Conservation (phyloP, 2,888 invertebrate species). For the Tenthredo notha region DNA sequence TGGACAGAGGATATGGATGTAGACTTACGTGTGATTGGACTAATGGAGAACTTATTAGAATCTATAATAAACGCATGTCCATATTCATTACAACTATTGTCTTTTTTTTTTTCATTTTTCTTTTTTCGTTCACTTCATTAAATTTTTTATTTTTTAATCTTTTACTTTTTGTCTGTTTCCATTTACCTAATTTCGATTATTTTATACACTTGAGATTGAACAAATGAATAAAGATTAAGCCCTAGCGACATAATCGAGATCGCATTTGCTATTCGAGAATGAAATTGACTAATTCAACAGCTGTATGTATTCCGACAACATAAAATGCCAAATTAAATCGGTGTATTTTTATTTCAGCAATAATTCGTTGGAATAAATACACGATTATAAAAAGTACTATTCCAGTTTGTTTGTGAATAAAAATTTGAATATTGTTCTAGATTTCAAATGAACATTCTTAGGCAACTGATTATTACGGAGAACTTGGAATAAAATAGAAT, state of each 20-base stretch:
- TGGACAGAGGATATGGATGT: conserved; percentile 15
- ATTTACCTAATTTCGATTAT: not conserved
- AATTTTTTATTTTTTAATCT: not conserved
- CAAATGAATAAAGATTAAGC: not conserved
- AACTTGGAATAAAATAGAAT: not conserved
- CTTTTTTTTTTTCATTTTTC: not conserved
- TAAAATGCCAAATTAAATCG: not conserved
- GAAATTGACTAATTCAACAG: conserved; percentile 2
- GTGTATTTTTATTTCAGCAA: not conserved
- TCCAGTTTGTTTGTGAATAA: conserved; percentile 42
- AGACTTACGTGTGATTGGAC: conserved; percentile 25
- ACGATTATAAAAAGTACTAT: conserved; percentile 10
- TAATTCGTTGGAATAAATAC: not conserved
- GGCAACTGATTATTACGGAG: not conserved
- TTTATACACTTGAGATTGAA: conserved; percentile 31
- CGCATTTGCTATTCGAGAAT: conserved; percentile 10
- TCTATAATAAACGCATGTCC: conserved; percentile 20
- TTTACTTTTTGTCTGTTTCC: not conserved
- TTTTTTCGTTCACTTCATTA: not conserved
- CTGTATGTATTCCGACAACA: not conserved
- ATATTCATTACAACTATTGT: not conserved
- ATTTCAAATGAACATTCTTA: conserved; percentile 11
- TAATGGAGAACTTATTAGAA: conserved; percentile 36
- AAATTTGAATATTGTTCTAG: not conserved
- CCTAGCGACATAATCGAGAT: conserved; percentile 22